These are phyloP conservation scores for Chinchilla lanigera DNA, from an alignment of 2,113 vertebrate species.

Conservation along the genomic window DNA sequence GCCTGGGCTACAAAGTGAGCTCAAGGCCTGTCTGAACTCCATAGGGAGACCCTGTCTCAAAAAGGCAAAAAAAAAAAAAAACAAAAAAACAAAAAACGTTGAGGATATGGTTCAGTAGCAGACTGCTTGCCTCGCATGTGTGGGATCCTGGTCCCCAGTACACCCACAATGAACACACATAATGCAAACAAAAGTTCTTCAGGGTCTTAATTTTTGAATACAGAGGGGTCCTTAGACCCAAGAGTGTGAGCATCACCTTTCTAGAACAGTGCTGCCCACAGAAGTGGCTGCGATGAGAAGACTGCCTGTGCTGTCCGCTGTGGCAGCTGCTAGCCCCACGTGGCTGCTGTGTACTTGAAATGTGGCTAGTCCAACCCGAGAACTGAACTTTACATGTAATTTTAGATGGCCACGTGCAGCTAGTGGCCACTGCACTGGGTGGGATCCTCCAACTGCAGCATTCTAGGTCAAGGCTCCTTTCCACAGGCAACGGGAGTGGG, in stretches of 20 bases:
- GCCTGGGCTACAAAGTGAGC: no score
- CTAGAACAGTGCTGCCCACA: background rate
- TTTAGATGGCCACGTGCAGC: background rate
- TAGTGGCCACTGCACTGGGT: background rate
- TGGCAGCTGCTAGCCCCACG: background rate
- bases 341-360: background rate
- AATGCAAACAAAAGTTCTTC: slow-evolving; percentile 4
- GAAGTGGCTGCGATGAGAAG: slow-evolving; percentile 1
- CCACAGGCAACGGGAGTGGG: background rate
- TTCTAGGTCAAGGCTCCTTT: background rate
- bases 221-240: background rate
- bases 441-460: background rate
- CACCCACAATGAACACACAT: background rate
- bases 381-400: background rate
- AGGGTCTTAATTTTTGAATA: background rate
- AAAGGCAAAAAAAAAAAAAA: no score
- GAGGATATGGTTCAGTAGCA: background rate
- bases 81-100: no score
- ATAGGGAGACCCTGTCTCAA: no score
- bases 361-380: background rate
- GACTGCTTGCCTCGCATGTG: background rate
- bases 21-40: no score
- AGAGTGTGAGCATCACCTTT: background rate
- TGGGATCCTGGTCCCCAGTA: background rate
- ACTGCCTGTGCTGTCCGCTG: background rate